Percentiles rank a stretch among this genome's conserved stretches.
These are phyloP conservation scores for Epistrophella euchroma DNA, from an alignment of 2,888 invertebrate genomes.

Conservation along the genomic window DNA sequence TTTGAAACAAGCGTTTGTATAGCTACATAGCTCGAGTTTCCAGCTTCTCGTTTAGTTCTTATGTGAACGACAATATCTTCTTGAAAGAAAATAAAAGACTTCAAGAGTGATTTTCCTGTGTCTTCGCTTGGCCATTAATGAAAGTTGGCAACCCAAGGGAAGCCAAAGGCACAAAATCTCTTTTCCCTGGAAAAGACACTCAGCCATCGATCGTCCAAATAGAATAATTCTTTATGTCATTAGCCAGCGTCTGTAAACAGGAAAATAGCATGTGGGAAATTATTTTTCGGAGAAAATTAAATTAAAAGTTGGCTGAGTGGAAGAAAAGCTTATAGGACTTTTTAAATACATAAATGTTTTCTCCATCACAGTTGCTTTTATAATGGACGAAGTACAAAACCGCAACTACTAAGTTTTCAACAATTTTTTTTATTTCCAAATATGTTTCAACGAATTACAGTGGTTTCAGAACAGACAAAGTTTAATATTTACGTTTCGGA, in stretches of 20 bases:
- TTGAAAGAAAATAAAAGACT: constrained; percentile 16
- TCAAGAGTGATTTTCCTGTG: constrained; percentile 7
- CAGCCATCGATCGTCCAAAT: constrained; percentile 20
- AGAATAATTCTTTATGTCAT: constrained; percentile 35
- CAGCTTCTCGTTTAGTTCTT: constrained; percentile 4
- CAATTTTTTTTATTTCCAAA: background rate
- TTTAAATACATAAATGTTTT: background rate
- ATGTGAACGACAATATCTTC: constrained; percentile 13
- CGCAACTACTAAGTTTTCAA: background rate
- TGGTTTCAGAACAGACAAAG: too few relatives aligned
- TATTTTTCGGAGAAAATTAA: constrained; percentile 65
- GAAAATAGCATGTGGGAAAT: constrained; percentile 66
- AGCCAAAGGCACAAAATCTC: constrained; percentile 3
- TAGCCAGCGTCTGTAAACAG: constrained; percentile 39
- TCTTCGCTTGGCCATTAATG: background rate
- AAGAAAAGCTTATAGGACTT: background rate
- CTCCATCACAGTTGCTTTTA: background rate
- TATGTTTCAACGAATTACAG: background rate
- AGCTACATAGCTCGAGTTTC: background rate
- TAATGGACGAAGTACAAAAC: constrained; percentile 6
- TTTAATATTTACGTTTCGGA: too few relatives aligned
- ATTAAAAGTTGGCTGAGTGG: constrained; percentile 60
- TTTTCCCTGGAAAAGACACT: constrained; percentile 9
- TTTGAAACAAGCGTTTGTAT: constrained; percentile 9
- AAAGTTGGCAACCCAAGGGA: constrained; percentile 12